phyloP scores from a whole-genome alignment of 2,888 invertebrate species.

The Ptychoptera contaminata region DNA sequence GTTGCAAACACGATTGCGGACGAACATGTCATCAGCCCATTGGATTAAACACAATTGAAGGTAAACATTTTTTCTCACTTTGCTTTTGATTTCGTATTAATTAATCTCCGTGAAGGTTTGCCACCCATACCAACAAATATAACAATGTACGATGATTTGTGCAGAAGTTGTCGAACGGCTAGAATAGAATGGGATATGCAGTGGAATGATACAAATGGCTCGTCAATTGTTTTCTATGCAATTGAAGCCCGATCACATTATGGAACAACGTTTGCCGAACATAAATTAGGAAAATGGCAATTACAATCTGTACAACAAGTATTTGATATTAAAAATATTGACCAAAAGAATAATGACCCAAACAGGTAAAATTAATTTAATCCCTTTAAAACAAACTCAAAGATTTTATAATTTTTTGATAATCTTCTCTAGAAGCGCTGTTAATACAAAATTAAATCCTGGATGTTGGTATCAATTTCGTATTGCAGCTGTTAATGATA shows the following conservation, averaged over 20 bases:
- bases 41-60: conserved; percentile 39
- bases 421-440: conserved; percentile 18
- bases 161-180: conserved; percentile 12
- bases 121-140: conserved; percentile 46
- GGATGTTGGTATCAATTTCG: conserved; percentile 67
- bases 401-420: conserved; percentile 13
- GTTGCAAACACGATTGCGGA: conserved; percentile 53
- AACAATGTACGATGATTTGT: conserved; percentile 36
- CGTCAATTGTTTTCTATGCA: conserved; percentile 34
- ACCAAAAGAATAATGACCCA: no score
- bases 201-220: conserved; percentile 4
- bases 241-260: conserved; percentile 56
- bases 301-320: conserved; percentile 24
- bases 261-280: conserved; percentile 46
- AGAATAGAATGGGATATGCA: conserved; percentile 10
- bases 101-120: conserved; percentile 31
- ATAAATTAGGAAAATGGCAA: conserved; percentile 48
- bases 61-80: conserved; percentile 23
- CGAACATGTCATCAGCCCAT: conserved; percentile 48
- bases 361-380: neutral
- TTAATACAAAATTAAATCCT: conserved; percentile 32
- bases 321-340: conserved; percentile 18
- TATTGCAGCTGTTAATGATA: conserved; percentile 56
- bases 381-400: conserved; percentile 7
- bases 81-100: neutral